Base-by-base conservation (phyloP, 2,113 vertebrate genomes). In the Rhynchomys soricoides region DNA sequence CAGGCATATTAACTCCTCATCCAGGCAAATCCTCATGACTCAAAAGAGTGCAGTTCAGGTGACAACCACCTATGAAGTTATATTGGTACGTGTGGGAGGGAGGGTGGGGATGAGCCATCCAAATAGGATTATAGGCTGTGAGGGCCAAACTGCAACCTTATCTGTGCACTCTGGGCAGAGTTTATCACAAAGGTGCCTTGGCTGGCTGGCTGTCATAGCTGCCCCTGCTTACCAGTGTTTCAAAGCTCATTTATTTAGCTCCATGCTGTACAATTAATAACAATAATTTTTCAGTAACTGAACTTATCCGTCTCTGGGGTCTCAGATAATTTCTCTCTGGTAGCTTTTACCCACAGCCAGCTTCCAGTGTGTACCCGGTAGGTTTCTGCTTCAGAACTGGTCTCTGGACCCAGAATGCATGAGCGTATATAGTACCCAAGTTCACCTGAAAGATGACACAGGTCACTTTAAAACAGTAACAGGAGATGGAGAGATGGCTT, bases 21-120 rank as follows among this genome's bases (percentile, higher is more conserved):
- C 15, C 19, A 19, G 59, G 31, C 59, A 37, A 70, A 45, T 78
- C 68, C 78, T 73, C 86, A 45, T 31, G 78, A 86, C 78, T 92
- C 93, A 86, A 8, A 45, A 57, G 24, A 70, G 40, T 50, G 9
- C 26, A 5, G 74, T 77, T 96, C 90, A 40, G 90, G 52, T 94
- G 92, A 62, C 93, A 96, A 31, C 43, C 13, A 57, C 62, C 45
- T 64, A n/a, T 81, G 48, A 94, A 86, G 90, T 78, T 96, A 85
- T 92, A 94, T 52, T 92, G 85, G 93, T 45, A 15, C 85, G 57
- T 83, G 86, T 78, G 62, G 77, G 89, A 88, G 77, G 77, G 26
- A 78, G 50, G 37, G 37, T 19, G 62, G 52, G 62, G 45, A 43
- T 3, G 34, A 62, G 31, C 43, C 68, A 34, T 62, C 37, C 86